A percentile compares a stretch with the other conserved stretches of the same genome.
These are phyloP conservation scores for Pachydiplax longipennis DNA, from an alignment of 2,888 invertebrate species.

Conservation along the genomic window DNA sequence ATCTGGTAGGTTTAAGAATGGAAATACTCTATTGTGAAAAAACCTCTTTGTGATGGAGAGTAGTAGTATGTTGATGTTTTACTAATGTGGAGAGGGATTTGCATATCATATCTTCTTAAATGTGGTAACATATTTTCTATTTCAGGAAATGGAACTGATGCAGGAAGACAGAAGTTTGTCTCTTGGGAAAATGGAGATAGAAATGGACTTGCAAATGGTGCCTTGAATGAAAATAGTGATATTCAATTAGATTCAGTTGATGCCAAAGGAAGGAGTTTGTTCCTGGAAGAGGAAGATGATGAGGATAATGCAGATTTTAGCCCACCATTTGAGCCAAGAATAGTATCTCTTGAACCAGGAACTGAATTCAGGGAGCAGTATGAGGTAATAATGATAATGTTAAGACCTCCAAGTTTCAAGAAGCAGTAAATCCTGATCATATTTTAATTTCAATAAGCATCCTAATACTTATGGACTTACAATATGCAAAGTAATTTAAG, in stretches of 20 bases:
- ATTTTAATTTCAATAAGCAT: too few relatives aligned
- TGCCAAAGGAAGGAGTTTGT: slow-evolving; percentile 21
- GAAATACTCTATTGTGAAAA: not conserved
- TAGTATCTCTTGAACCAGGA: slow-evolving; percentile 64
- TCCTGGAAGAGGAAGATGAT: slow-evolving; percentile 30
- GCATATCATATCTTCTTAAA: not conserved
- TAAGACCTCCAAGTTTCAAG: too few relatives aligned
- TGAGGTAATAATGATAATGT: slow-evolving; percentile 55
- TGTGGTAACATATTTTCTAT: not conserved
- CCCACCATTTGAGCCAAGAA: slow-evolving; percentile 54
- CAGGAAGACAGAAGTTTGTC: not conserved
- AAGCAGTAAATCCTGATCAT: too few relatives aligned
- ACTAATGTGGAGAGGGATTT: not conserved
- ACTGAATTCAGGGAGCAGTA: slow-evolving; percentile 69
- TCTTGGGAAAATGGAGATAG: slow-evolving; percentile 26
- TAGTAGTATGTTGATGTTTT: not conserved
- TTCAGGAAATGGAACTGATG: not conserved
- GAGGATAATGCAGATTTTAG: slow-evolving; percentile 47
- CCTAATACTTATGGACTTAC: too few relatives aligned
- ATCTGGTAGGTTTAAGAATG: slow-evolving; percentile 56
- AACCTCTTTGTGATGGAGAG: not conserved
- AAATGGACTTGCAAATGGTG: slow-evolving; percentile 23
- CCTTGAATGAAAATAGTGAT: not conserved
- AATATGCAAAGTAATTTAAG: too few relatives aligned
- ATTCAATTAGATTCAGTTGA: not conserved